Evolutionary conservation across 2,113 vertebrate species (phyloP), one percentile per base, ranked within the genome.

Genomic region (Chinchilla lanigera): DNA sequence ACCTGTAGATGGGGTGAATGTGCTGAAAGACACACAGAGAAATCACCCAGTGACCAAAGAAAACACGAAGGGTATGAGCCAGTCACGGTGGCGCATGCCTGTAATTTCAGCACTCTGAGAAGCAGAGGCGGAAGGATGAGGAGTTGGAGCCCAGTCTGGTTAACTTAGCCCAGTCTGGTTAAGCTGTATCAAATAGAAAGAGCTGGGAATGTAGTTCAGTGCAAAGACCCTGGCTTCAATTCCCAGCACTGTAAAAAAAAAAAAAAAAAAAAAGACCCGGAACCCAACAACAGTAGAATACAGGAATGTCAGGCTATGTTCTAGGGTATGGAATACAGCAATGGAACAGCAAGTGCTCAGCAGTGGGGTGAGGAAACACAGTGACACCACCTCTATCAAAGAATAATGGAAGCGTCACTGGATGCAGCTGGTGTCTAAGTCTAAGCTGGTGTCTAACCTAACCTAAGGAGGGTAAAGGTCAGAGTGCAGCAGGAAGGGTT

Each of bases 361-460:
- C 33, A 24, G 20, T 0, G 11, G 47, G 52, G 19, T 0, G 1
- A 56, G 17, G 9, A 56, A 58, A 33, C 1, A 22, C 0, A 24
- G 52, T 0, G 8, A 22, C 19, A 17, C 13, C 4, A 0, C 5
- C 28, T 33, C 8, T 7, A 4, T 26, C 13, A 28, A 14, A 78
- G 7, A 67, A 28, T 35, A 52, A 47, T 6, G 11, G 63, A 54
- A 7, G 5, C 28, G 16, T 52, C 47, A 44, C 52, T 50, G 41
- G 38, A 88, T 22, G 16, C n/a, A 86, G 19, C 47, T 16, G 60
- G n/a, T 47, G 11, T 10, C 54, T 19, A 19, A 35, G 67, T 16
- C 2, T 0, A 1, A n/a, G n/a, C n/a, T n/a, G n/a, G n/a, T n/a
- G n/a, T n/a, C n/a, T n/a, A n/a, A n/a, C n/a, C n/a, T n/a, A n/a